phyloP scores from a whole-genome alignment of 2,797 vertebrate species.

The Ateles fusciceps region DNA sequence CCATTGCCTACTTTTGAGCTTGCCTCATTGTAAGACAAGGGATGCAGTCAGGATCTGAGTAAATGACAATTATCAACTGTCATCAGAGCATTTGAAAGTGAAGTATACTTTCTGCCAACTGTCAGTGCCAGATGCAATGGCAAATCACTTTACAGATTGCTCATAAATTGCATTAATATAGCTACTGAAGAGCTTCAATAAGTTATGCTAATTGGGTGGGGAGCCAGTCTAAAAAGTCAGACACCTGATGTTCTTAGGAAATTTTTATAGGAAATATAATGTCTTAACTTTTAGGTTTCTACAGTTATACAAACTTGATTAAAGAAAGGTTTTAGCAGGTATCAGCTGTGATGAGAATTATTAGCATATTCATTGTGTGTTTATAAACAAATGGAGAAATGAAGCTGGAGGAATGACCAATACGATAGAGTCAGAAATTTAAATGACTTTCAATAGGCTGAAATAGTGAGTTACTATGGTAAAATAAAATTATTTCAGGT shows the following conservation, averaged over 20 bases:
- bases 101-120: slow-evolving; percentile 58
- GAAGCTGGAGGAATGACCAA: background rate
- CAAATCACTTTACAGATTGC: slow-evolving; percentile 49
- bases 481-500: background rate
- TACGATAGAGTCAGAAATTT: background rate
- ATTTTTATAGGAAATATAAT: background rate
- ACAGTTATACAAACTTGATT: background rate
- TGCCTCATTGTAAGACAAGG: background rate
- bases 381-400: background rate
- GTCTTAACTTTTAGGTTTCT: background rate
- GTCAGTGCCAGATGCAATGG: slow-evolving; percentile 59
- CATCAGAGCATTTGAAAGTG: slow-evolving; percentile 53
- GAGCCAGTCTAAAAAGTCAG: slow-evolving; percentile 27
- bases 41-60: background rate
- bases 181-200: slow-evolving; percentile 43
- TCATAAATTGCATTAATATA: slow-evolving; percentile 56
- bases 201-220: slow-evolving; percentile 46
- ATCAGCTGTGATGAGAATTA: background rate
- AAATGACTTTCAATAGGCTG: background rate
- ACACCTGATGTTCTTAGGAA: background rate
- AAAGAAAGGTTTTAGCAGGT: background rate
- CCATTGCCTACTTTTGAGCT: background rate
- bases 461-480: background rate
- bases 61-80: slow-evolving; percentile 63
- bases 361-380: background rate